phyloP scores from a whole-genome alignment of 2,888 invertebrate species.

The Auanema freiburgensis region DNA sequence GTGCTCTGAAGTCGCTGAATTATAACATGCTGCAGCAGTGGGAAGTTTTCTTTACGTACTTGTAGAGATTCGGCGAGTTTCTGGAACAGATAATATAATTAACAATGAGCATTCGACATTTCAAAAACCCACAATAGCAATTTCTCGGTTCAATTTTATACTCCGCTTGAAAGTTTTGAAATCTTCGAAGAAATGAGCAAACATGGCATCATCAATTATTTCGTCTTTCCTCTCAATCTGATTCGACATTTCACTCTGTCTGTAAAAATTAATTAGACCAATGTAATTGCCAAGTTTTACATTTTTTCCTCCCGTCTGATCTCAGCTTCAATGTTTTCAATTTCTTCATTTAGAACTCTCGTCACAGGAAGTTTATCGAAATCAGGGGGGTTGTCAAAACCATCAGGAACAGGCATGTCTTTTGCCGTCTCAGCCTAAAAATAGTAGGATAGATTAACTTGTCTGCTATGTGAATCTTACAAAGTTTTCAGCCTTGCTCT shows the following conservation, averaged over 20 bases:
- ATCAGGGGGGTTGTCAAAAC: conserved; percentile 27
- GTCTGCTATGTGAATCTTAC: not conserved
- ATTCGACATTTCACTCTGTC: not conserved
- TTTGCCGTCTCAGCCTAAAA: conserved; percentile 3
- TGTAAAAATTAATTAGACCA: not conserved
- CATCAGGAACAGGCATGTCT: conserved; percentile 19
- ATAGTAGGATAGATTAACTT: not conserved
- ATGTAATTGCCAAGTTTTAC: too few species aligned
- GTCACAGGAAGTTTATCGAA: conserved; percentile 12
- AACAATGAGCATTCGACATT: not conserved
- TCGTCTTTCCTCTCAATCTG: not conserved
- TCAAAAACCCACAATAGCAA: not conserved
- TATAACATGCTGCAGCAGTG: conserved; percentile 30
- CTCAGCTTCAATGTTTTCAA: conserved; percentile 4
- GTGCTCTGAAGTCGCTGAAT: conserved; percentile 29
- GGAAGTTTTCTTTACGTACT: conserved; percentile 24
- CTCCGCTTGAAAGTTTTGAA: not conserved
- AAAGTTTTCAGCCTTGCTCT: not conserved
- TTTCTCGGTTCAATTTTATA: too few species aligned
- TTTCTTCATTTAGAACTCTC: not conserved
- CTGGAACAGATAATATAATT: conserved; percentile 10
- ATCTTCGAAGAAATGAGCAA: not conserved
- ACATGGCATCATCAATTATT: not conserved
- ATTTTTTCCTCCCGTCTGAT: not conserved
- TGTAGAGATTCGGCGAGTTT: conserved; percentile 10